phyloP scores from a whole-genome alignment of 23 tunicate species.

The Oikopleura dioica region DNA sequence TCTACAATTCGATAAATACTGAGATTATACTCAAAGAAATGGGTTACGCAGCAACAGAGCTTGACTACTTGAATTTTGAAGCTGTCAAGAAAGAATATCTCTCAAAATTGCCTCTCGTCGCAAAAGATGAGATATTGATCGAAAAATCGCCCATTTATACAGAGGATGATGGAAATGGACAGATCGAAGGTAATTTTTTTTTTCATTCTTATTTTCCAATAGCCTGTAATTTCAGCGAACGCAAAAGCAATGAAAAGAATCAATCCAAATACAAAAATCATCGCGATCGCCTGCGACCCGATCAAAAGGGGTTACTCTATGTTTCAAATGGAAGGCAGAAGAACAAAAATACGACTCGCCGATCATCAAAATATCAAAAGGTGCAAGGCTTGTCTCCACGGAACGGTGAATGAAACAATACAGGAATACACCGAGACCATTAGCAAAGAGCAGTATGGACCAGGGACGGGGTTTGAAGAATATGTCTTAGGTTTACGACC shows the following conservation, averaged over 20 bases:
- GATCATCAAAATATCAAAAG: too few species aligned
- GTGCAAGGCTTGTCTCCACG: too few species aligned
- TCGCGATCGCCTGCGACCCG: slow-evolving; percentile 33
- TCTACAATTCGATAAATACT: background rate
- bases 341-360: too few species aligned
- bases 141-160: slow-evolving; percentile 35
- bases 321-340: too few species aligned
- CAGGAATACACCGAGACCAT: background rate
- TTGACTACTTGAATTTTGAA: background rate
- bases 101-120: slow-evolving; percentile 16
- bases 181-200: too few species aligned
- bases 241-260: slow-evolving; percentile 8
- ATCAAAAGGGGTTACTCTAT: slow-evolving; percentile 21
- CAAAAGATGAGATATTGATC: slow-evolving; percentile 19
- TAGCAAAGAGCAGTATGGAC: too few species aligned
- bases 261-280: slow-evolving; percentile 22
- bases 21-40: background rate
- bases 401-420: too few species aligned
- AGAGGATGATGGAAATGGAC: background rate
- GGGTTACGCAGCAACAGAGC: background rate
- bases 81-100: background rate
- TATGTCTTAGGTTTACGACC: too few species aligned
- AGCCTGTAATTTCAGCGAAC: too few species aligned
- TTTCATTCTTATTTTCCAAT: too few species aligned
- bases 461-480: too few species aligned